Base-by-base conservation (phyloP, 2,888 invertebrate genomes). In the Choreutis nemorana region DNA sequence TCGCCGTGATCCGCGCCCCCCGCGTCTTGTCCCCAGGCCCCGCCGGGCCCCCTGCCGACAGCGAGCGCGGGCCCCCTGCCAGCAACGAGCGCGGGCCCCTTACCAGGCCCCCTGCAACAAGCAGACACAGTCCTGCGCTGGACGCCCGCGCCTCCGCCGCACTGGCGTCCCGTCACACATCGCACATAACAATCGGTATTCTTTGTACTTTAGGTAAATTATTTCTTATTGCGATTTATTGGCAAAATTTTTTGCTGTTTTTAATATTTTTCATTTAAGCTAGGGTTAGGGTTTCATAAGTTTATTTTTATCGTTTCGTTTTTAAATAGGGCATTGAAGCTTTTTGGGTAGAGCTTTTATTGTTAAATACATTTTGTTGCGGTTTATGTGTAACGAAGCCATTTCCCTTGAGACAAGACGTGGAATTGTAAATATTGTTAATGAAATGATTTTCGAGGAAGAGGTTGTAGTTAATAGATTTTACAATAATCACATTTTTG, bases 131-230 rank as follows among this genome's bases (percentile, higher is more conserved):
- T 64, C 35, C 53, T 65, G 31, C 55, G 75, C 13, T 78, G 77
- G 77, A 75, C 71, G 30, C 77, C 77, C 23, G 73, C 78, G 40
- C 75, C 75, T 37, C 60, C 70, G 26, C 71, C 78, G 26, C 78
- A 78, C 43, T 78, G 78, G 78, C 63, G 73, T 28, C 78, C 78
- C 21, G 68, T 78, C 35, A 57, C 52, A 27, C 73, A 77, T 41
- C 56, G 73, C 45, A 64, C 68, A 42, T n/a, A n/a, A n/a, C n/a
- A n/a, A n/a, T n/a, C n/a, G n/a, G n/a, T n/a, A n/a, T n/a, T n/a
- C n/a, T n/a, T n/a, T n/a, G n/a, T n/a, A n/a, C n/a, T n/a, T n/a
- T n/a, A n/a, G n/a, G n/a, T n/a, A n/a, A n/a, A n/a, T n/a, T n/a
- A n/a, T n/a, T n/a, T n/a, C n/a, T n/a, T n/a, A n/a, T n/a, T n/a